Percentiles rank a stretch among this genome's conserved stretches.
Conservation (phyloP, 2,797 vertebrate species). For the Uromys caudimaculatus region DNA sequence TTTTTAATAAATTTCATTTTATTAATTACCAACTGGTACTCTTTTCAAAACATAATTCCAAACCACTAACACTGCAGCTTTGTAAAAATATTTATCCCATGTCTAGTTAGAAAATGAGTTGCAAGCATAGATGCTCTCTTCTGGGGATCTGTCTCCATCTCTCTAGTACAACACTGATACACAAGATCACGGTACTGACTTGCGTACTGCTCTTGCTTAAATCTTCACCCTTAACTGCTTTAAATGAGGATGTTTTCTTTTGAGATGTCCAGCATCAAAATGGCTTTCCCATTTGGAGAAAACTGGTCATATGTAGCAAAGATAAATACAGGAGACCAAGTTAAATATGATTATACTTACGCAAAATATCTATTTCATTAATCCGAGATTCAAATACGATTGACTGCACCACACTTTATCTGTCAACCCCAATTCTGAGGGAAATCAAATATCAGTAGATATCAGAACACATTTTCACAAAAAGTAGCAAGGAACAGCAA, state of each 20-base stretch:
- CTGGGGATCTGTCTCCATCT: background rate
- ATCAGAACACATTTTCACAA: background rate
- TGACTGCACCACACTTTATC: background rate
- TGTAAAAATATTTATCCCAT: background rate
- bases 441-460: background rate
- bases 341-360: background rate
- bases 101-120: background rate
- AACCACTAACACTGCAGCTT: background rate
- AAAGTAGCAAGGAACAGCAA: background rate
- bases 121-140: background rate
- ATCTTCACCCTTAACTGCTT: background rate
- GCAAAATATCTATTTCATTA: background rate
- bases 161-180: background rate
- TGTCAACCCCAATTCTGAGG: background rate
- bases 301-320: slow-evolving; percentile 6
- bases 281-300: background rate
- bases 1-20: background rate
- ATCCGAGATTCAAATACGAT: slow-evolving; percentile 7
- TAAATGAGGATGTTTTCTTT: background rate
- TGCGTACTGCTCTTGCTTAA: background rate
- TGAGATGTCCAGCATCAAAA: background rate
- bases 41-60: background rate
- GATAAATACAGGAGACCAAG: background rate
- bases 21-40: background rate
- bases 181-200: no score